These are phyloP conservation scores for Agriopis marginaria DNA, from an alignment of 2,888 invertebrate genomes.

Conservation along the genomic window DNA sequence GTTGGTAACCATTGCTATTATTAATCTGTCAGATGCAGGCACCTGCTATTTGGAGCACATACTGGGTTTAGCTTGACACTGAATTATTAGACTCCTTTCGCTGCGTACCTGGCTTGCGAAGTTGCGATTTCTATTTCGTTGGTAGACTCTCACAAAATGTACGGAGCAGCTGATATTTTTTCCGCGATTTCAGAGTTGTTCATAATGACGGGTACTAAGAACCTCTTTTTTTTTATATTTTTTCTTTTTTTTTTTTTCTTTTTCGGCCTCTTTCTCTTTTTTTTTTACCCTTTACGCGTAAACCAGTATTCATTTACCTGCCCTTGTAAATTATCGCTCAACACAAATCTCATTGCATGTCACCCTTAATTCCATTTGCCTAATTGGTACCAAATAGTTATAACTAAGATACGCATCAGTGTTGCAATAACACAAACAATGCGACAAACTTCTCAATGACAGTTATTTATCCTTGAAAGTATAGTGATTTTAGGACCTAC, in stretches of 20 bases:
- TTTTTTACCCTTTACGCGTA: no score
- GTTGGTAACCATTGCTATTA: conserved; percentile 24
- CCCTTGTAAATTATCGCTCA: neutral
- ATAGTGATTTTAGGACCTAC: conserved; percentile 44
- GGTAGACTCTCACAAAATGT: neutral
- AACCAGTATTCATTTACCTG: no score
- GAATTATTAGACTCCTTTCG: conserved; percentile 30
- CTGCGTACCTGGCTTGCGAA: conserved; percentile 9
- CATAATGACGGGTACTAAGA: no score
- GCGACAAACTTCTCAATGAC: conserved; percentile 68
- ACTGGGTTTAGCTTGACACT: conserved; percentile 25
- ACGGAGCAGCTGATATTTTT: no score
- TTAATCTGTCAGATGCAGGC: conserved; percentile 28
- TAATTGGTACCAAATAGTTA: conserved; percentile 75
- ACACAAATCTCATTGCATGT: conserved; percentile 17
- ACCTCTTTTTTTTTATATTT: no score
- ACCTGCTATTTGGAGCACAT: conserved; percentile 34
- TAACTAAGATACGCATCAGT: conserved; percentile 73
- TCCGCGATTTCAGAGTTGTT: no score
- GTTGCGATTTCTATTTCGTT: conserved; percentile 19
- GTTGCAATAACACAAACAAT: conserved; percentile 37
- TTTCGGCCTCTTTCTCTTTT: no score
- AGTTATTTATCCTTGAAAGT: conserved; percentile 70
- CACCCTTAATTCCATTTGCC: conserved; percentile 71
- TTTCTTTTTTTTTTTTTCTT: no score